Percentiles rank a stretch among this genome's conserved stretches.
phyloP scores from a whole-genome alignment of 2,888 invertebrate genomes.

The Nowickia ferox region DNA sequence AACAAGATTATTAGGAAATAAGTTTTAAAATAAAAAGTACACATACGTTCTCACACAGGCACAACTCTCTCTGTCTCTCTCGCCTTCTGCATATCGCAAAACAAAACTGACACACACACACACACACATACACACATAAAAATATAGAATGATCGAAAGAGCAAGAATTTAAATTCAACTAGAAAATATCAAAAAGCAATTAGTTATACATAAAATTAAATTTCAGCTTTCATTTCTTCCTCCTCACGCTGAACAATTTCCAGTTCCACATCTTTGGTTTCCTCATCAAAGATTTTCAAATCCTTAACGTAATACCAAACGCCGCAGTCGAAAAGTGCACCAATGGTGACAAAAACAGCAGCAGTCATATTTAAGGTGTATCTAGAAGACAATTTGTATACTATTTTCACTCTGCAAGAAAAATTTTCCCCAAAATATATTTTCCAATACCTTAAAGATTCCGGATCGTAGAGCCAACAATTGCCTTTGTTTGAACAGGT shows the following conservation, averaged over 20 bases:
- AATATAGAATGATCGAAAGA: slow-evolving; percentile 3
- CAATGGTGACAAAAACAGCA: slow-evolving; percentile 86
- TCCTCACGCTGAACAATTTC: slow-evolving; percentile 81
- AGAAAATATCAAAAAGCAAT: slow-evolving; percentile 1
- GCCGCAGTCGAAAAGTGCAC: slow-evolving; percentile 86
- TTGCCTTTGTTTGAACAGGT: slow-evolving; percentile 88
- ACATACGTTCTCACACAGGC: slow-evolving; percentile 5
- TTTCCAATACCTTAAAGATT: slow-evolving; percentile 83
- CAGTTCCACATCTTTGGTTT: slow-evolving; percentile 82
- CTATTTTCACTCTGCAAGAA: no score
- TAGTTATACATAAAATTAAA: slow-evolving; percentile 65
- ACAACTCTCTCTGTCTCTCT: neutral
- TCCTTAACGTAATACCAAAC: slow-evolving; percentile 89
- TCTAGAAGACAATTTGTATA: slow-evolving; percentile 77
- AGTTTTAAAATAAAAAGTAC: neutral
- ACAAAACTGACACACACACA: neutral
- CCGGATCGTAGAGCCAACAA: slow-evolving; percentile 90
- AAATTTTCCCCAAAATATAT: neutral
- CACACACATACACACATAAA: slow-evolving; percentile 14
- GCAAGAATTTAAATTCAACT: neutral
- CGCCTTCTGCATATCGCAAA: neutral
- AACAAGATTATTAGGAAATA: slow-evolving; percentile 8
- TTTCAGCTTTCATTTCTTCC: slow-evolving; percentile 82
- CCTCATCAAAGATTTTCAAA: slow-evolving; percentile 88
- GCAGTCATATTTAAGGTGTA: slow-evolving; percentile 87